A percentile compares a stretch with the other conserved stretches of the same genome.
Evolutionary conservation across 2,888 invertebrate species (phyloP).

Genomic region (Mystacides longicornis): DNA sequence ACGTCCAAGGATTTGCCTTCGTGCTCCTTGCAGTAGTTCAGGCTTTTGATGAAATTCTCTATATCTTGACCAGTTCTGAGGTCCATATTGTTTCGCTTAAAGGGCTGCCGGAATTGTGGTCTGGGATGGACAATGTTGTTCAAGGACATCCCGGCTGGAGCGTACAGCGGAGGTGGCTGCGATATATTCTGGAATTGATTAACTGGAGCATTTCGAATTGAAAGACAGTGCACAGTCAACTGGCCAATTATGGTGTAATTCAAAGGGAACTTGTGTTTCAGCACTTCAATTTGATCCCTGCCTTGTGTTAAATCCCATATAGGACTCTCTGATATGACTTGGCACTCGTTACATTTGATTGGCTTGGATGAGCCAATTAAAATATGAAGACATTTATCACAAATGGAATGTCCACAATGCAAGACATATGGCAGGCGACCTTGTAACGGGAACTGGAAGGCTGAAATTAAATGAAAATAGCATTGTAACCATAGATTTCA

Average conservation of each 20-base stretch:
- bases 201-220: background rate
- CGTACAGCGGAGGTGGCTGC: too few relatives aligned
- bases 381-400: constrained; percentile 11
- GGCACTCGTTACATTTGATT: background rate
- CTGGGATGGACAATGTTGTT: too few relatives aligned
- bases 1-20: too few relatives aligned
- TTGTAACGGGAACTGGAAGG: background rate
- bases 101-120: too few relatives aligned
- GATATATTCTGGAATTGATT: too few relatives aligned
- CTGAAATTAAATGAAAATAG: constrained; percentile 1
- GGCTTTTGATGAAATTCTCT: too few relatives aligned
- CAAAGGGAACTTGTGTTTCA: constrained; percentile 30
- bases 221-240: constrained; percentile 4
- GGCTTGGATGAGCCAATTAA: background rate
- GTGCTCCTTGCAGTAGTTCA: too few relatives aligned
- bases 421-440: constrained; percentile 11
- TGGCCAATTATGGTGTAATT: constrained; percentile 37
- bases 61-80: too few relatives aligned
- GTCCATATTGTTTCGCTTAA: too few relatives aligned
- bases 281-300: background rate
- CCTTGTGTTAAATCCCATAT: background rate
- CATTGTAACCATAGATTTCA: too few relatives aligned
- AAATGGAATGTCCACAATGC: constrained; percentile 13
- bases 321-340: background rate
- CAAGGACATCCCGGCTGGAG: too few relatives aligned